These are phyloP conservation scores for Dioctria linearis DNA, from an alignment of 2,888 invertebrate genomes.

Conservation along the genomic window DNA sequence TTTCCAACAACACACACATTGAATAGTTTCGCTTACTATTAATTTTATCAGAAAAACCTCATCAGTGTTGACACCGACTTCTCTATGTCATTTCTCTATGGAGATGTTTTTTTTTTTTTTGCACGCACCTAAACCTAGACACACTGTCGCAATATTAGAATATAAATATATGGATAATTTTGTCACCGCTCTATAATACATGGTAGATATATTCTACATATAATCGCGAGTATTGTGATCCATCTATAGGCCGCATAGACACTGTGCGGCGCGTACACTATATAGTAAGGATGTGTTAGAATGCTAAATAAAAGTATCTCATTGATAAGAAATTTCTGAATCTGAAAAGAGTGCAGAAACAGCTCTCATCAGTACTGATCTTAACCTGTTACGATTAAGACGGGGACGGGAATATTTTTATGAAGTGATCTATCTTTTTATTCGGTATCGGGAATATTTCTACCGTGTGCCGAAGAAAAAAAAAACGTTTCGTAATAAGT, in stretches of 20 bases:
- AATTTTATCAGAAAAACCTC: too few species aligned
- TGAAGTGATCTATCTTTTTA: conserved; percentile 4
- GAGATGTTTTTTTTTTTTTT: too few species aligned
- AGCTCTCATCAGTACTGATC: conserved; percentile 37
- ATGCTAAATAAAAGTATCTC: neutral
- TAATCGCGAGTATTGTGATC: neutral
- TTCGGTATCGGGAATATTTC: conserved; percentile 2
- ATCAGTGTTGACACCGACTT: too few species aligned
- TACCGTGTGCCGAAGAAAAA: neutral
- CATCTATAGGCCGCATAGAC: neutral
- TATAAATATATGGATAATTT: too few species aligned
- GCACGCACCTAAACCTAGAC: too few species aligned
- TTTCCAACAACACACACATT: too few species aligned
- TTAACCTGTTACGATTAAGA: conserved; percentile 27
- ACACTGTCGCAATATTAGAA: too few species aligned
- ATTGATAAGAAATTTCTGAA: conserved; percentile 16
- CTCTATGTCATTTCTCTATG: too few species aligned
- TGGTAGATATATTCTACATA: neutral
- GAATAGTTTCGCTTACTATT: too few species aligned
- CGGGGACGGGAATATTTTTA: conserved; percentile 6
- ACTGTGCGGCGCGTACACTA: too few species aligned
- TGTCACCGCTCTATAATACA: too few species aligned
- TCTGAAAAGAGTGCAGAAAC: neutral
- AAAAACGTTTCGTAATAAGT: neutral
- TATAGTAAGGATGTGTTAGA: conserved; percentile 33